Base-by-base conservation (phyloP, 2,888 invertebrate species). In the Oscheius sp. region DNA sequence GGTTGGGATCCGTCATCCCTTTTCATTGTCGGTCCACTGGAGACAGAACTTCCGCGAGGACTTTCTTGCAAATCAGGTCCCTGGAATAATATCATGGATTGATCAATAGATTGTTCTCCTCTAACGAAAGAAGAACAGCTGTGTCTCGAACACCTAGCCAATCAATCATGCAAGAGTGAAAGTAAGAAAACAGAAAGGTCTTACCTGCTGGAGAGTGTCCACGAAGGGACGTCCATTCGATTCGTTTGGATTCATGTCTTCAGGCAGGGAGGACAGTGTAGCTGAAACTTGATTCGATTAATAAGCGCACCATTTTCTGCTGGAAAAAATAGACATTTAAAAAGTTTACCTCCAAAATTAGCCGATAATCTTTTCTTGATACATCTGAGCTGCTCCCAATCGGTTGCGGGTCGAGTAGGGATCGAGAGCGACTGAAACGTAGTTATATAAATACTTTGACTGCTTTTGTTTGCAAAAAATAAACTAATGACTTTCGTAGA, bases 181-280 rank as follows among this genome's bases (percentile, higher is more conserved):
- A 53, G 53, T 21, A 11, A 53, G n/a, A 53, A 53, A 3, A 53
- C n/a, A 53, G 7, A 50, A 11, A 58, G 2, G 11, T 50, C 51
- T 29, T 59, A 68, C 74, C 66, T 74, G 74, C 33, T 74, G 74
- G 32, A 68, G 48, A 21, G 74, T 74, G n/a, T 74, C 74, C 10
- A 74, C 74, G 32, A 68, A 68, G n/a, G 68, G 37, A 10, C 68
- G 53, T 37, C 68, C 68, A 35, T 59, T 48, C 11, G 50, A 10
- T 35, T 59, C 70, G 48, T 50, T 58, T n/a, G 58, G 59, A 57
- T 70, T 70, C 70, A 70, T 70, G 33, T 70, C 70, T 70, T 70
- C 70, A 47, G 70, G 58, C 21, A 70, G 57, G 48, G 70, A 58
- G 32, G 57, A 58, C 58, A 70, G 48, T 32, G 48, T 59, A 29